Evolutionary conservation across 2,888 invertebrate species (phyloP).

Genomic region (Arge pagana): DNA sequence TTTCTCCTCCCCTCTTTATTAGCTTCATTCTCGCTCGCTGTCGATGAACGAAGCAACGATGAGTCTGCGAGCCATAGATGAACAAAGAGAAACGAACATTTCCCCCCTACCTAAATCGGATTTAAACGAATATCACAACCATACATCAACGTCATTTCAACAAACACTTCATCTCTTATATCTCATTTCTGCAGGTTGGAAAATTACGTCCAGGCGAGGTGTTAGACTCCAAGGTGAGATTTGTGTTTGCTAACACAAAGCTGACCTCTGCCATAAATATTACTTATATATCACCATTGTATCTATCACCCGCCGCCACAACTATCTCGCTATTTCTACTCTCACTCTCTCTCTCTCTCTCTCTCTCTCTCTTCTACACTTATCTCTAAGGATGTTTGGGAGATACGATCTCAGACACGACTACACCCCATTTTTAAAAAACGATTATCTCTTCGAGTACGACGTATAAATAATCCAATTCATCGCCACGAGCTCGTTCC

Average conservation of each 20-base stretch:
- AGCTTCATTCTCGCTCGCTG: background rate
- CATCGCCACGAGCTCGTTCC: too few species aligned
- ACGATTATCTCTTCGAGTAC: too few species aligned
- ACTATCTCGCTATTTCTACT: too few species aligned
- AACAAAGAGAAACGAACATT: background rate
- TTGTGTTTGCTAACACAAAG: conserved; percentile 64
- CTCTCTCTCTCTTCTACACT: too few species aligned
- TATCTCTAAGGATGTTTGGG: too few species aligned
- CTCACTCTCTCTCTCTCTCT: too few species aligned
- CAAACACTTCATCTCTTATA: conserved; percentile 28
- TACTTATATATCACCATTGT: background rate
- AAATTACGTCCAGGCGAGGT: conserved; percentile 81
- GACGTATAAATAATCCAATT: too few species aligned
- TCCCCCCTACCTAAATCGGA: conserved; percentile 21
- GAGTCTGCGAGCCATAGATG: background rate
- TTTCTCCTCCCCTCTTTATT: too few species aligned
- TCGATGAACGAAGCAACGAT: background rate
- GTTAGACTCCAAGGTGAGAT: conserved; percentile 76
- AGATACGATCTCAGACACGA: too few species aligned
- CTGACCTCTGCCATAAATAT: conserved; percentile 51
- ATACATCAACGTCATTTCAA: conserved; percentile 30
- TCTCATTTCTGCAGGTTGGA: conserved; percentile 67
- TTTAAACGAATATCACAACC: conserved; percentile 29
- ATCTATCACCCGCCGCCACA: conserved; percentile 1
- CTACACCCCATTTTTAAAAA: too few species aligned